Percentiles rank a stretch among this genome's conserved stretches.
These are phyloP conservation scores for Nasua narica DNA, from an alignment of 2,797 vertebrate species.

Conservation along the genomic window DNA sequence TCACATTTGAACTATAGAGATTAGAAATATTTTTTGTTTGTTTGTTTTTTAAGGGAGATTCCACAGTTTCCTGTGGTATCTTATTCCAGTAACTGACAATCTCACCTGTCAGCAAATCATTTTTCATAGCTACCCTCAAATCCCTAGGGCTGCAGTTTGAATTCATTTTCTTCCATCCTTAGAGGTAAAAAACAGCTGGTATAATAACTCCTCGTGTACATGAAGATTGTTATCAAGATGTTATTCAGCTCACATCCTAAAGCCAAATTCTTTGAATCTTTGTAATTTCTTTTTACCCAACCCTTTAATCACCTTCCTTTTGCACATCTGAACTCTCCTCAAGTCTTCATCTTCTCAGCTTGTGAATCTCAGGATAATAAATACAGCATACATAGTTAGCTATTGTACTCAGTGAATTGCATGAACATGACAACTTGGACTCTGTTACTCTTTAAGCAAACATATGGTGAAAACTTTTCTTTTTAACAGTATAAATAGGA, in stretches of 20 bases:
- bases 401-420: not conserved
- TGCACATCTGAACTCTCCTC: not conserved
- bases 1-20: not conserved
- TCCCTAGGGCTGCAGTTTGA: conserved; percentile 8
- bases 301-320: not conserved
- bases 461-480: not conserved
- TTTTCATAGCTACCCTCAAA: conserved; percentile 17
- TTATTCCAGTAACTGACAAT: not conserved
- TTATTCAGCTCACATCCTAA: not conserved
- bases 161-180: conserved; percentile 23
- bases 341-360: not conserved
- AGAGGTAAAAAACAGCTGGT: not conserved
- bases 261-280: not conserved
- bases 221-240: not conserved
- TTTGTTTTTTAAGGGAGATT: not conserved
- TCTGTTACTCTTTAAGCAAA: conserved; percentile 25
- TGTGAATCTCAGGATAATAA: not conserved
- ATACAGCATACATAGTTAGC: not conserved
- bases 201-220: not conserved
- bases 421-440: not conserved
- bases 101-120: conserved; percentile 35
- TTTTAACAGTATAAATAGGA: not conserved
- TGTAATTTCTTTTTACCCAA: not conserved
- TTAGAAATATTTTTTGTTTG: not conserved
- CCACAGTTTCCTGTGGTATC: not conserved